Conservation (phyloP, 2,797 vertebrate species). For the Danio jaintianensis region DNA sequence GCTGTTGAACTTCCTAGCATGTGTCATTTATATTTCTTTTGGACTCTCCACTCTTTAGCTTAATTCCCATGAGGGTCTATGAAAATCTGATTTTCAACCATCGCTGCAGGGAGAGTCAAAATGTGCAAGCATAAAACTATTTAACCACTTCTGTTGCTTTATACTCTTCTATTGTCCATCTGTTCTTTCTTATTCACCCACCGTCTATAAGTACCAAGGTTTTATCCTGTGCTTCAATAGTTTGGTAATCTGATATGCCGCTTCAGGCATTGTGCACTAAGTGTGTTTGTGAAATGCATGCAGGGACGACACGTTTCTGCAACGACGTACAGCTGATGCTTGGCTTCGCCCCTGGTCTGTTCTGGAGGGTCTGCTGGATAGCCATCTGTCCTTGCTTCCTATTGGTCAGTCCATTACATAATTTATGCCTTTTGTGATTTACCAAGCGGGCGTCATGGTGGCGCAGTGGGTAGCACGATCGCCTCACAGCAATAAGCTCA, state of each 20-base stretch:
- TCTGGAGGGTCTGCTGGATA: conserved; percentile 95
- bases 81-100: not conserved
- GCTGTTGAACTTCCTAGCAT: not conserved
- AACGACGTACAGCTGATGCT: conserved; percentile 92
- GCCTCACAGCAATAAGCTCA: no score
- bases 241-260: conserved; percentile 4
- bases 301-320: conserved; percentile 95
- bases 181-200: conserved; percentile 10
- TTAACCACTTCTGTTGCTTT: conserved; percentile 4
- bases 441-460: no score
- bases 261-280: conserved; percentile 21
- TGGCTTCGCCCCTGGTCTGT: conserved; percentile 92
- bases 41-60: not conserved
- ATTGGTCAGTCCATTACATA: conserved; percentile 82
- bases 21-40: conserved; percentile 9
- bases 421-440: not conserved
- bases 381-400: conserved; percentile 94
- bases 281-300: conserved; percentile 47
- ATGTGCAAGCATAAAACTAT: not conserved
- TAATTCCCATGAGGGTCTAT: conserved; percentile 7
- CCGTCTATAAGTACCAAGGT: not conserved
- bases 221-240: not conserved
- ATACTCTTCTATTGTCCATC: conserved; percentile 17
- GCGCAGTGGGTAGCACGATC: no score
- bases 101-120: not conserved